phyloP scores from a whole-genome alignment of 2,113 vertebrate species.

The Leptocoma aspasia region DNA sequence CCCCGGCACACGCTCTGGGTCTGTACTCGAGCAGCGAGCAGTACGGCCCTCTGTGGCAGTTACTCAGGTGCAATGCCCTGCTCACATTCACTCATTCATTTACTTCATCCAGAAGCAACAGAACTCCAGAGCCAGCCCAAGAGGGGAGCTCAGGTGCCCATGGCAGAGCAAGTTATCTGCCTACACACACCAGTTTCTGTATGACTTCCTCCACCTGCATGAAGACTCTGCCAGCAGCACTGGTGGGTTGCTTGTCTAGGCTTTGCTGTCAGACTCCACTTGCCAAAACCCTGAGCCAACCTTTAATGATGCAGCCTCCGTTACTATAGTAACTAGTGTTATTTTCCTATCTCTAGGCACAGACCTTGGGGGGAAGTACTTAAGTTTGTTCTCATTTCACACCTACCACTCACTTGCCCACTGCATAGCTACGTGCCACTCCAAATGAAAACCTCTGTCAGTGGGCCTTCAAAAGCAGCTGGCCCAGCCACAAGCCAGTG shows the following conservation, averaged over 20 bases:
- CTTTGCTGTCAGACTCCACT: neutral
- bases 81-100: neutral
- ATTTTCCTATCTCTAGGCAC: neutral
- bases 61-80: neutral
- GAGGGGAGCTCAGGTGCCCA: neutral
- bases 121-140: neutral
- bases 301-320: neutral
- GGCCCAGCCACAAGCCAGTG: neutral
- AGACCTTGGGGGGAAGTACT: neutral
- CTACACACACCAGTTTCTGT: neutral
- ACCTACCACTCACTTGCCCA: constrained; percentile 19
- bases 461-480: neutral
- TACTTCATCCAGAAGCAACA: neutral
- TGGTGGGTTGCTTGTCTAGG: neutral
- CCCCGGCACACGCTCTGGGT: neutral
- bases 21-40: neutral
- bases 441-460: constrained; percentile 2
- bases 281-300: constrained; percentile 9
- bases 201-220: constrained; percentile 36
- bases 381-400: neutral
- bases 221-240: neutral
- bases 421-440: neutral
- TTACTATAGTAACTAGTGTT: neutral
- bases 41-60: neutral
- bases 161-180: neutral